Evolutionary conservation across 2,113 vertebrate species (phyloP).

Genomic region (Antidorcas marsupialis): DNA sequence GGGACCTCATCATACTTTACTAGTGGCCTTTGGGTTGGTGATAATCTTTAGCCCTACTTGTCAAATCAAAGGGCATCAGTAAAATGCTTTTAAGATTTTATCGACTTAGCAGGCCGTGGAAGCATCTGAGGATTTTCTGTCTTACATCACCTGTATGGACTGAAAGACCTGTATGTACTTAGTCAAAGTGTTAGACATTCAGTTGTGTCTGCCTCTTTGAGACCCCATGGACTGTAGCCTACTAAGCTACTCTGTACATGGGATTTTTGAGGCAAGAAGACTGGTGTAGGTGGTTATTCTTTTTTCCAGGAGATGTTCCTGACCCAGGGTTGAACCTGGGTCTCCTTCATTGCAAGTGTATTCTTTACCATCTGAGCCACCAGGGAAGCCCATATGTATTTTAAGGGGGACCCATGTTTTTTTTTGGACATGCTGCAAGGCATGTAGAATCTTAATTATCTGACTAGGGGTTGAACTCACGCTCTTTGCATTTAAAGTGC

Average conservation of each 20-base stretch:
- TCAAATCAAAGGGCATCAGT: not conserved
- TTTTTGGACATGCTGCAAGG: not conserved
- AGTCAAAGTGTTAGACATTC: not conserved
- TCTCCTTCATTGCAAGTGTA: not conserved
- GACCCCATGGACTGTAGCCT: not conserved
- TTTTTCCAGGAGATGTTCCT: not conserved
- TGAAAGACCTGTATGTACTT: not conserved
- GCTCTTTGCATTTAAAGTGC: not conserved
- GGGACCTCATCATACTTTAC: not conserved
- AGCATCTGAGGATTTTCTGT: not conserved
- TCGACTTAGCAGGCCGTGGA: not conserved
- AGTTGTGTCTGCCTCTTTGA: not conserved
- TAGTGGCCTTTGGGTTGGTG: not conserved
- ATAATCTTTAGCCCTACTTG: not conserved
- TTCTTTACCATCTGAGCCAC: not conserved
- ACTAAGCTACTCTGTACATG: not conserved
- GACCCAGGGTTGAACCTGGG: not conserved
- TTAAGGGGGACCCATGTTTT: not conserved
- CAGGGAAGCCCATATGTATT: not conserved
- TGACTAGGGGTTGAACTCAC: not conserved
- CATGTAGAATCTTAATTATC: not conserved
- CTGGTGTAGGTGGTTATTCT: not conserved
- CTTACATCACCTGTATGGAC: not conserved
- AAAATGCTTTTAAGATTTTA: not conserved
- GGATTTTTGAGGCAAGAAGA: not conserved